phyloP scores from a whole-genome alignment of 2,888 invertebrate species.

The Caenorhabditis zanzibari region DNA sequence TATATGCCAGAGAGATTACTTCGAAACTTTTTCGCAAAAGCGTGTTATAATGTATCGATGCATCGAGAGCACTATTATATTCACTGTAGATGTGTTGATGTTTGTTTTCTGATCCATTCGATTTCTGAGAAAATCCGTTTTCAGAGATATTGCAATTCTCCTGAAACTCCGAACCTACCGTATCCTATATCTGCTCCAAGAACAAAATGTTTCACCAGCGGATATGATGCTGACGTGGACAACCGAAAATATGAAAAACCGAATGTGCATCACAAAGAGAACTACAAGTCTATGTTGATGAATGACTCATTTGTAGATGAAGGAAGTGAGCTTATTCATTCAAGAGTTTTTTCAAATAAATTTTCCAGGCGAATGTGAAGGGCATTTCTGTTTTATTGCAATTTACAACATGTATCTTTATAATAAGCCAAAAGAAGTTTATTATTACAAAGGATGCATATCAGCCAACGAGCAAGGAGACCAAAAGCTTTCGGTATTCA shows the following conservation, averaged over 20 bases:
- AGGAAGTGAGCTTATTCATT: neutral
- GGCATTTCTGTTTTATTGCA: slow-evolving; percentile 29
- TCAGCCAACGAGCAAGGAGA: slow-evolving; percentile 32
- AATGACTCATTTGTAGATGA: slow-evolving; percentile 26
- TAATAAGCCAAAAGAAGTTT: no score
- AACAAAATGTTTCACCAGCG: slow-evolving; percentile 23
- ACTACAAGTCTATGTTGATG: neutral
- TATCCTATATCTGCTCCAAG: slow-evolving; percentile 7
- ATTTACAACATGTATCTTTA: neutral
- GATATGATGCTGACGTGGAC: slow-evolving; percentile 6
- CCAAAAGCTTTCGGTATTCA: slow-evolving; percentile 5
- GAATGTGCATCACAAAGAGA: neutral
- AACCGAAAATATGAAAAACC: slow-evolving; percentile 8
- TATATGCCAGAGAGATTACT: slow-evolving; percentile 20
- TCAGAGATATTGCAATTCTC: slow-evolving; percentile 8
- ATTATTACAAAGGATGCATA: slow-evolving; percentile 40
- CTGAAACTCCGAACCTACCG: slow-evolving; percentile 9
- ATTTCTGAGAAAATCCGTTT: neutral
- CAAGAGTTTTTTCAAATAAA: neutral
- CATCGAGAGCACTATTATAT: slow-evolving; percentile 18
- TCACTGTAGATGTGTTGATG: slow-evolving; percentile 19
- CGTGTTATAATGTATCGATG: slow-evolving; percentile 18
- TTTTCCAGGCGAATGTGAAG: slow-evolving; percentile 22
- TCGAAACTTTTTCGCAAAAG: slow-evolving; percentile 14
- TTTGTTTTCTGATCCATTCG: neutral